Evolutionary conservation across 2,113 vertebrate genomes (phyloP).

Genomic region (Microtus montanus): DNA sequence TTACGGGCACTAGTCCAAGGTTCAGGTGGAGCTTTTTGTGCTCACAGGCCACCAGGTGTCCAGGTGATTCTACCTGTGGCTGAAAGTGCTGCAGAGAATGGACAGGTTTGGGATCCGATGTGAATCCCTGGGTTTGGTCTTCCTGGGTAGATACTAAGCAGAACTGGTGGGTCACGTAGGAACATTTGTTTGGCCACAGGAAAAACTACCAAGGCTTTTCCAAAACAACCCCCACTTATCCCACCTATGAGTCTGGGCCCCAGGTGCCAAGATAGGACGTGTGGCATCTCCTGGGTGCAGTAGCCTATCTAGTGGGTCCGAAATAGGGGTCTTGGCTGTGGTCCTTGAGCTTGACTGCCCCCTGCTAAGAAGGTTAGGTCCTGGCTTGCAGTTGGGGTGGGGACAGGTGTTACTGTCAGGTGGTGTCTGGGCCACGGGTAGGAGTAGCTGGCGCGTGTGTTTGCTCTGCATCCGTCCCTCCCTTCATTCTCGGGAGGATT

Average conservation of each 20-base stretch:
- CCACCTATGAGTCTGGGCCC: background rate
- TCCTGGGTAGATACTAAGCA: accelerated
- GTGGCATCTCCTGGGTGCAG: background rate
- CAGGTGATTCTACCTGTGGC: accelerated
- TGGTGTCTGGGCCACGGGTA: background rate
- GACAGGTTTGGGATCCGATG: accelerated
- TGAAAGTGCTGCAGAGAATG: accelerated
- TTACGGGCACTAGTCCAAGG: no score
- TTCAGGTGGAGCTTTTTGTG: accelerated
- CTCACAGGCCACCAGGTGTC: accelerated
- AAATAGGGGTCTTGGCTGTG: background rate
- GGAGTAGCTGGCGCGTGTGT: constrained; percentile 32
- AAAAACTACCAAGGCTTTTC: background rate
- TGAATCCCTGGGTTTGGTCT: accelerated
- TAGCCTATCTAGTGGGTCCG: accelerated
- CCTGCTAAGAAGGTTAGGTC: background rate
- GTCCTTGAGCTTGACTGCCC: background rate
- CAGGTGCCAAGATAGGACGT: background rate
- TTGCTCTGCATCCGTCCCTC: background rate
- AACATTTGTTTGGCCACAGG: background rate
- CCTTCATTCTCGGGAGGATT: constrained; percentile 60
- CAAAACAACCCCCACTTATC: accelerated
- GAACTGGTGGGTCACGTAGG: background rate
- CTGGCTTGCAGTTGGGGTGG: background rate
- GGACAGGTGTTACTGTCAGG: background rate